Percentiles rank a stretch among this genome's conserved stretches.
Evolutionary conservation across 2,888 invertebrate genomes (phyloP).

Genomic region (Drosophila stalkeri): DNA sequence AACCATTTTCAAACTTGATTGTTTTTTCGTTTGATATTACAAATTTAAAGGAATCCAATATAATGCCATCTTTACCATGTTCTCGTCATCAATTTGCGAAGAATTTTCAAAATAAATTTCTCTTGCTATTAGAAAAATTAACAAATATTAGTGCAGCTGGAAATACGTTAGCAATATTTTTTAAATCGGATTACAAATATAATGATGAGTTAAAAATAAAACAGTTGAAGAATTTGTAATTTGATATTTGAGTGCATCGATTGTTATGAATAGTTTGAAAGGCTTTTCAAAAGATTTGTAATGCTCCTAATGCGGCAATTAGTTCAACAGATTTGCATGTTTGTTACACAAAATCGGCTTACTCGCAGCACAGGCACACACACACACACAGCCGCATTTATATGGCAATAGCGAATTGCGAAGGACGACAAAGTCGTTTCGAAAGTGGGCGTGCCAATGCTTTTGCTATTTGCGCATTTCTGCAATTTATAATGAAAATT

Average conservation of each 20-base stretch:
- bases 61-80: background rate
- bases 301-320: slow-evolving; percentile 26
- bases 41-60: background rate
- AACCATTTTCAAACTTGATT: too few relatives aligned
- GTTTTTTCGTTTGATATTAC: background rate
- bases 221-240: background rate
- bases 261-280: too few relatives aligned
- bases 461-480: slow-evolving; percentile 69
- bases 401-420: slow-evolving; percentile 19
- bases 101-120: background rate
- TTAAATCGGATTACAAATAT: background rate
- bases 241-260: background rate
- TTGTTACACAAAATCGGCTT: slow-evolving; percentile 60
- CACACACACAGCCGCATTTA: background rate
- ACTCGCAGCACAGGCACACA: slow-evolving; percentile 30
- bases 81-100: background rate
- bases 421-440: slow-evolving; percentile 33
- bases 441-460: slow-evolving; percentile 52
- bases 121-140: too few relatives aligned
- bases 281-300: background rate
- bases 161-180: background rate
- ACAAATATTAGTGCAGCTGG: too few relatives aligned
- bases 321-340: slow-evolving; percentile 31
- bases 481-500: slow-evolving; percentile 52
- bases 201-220: too few relatives aligned